phyloP scores from a whole-genome alignment of 1,140 invertebrate genomes.

The Paralvinella palmiformis region DNA sequence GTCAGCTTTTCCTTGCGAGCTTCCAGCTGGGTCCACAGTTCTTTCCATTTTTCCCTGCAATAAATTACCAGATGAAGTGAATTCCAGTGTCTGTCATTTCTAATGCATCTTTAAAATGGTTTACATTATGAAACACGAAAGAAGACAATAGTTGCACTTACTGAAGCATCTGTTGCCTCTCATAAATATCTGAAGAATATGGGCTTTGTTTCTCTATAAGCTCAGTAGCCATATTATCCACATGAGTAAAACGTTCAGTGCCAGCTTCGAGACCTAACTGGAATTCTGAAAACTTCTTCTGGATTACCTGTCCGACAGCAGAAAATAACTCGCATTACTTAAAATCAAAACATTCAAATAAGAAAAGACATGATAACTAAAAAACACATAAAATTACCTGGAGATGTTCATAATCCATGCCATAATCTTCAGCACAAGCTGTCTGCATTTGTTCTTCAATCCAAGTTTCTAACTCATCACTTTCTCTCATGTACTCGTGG shows the following conservation, averaged over 20 bases:
- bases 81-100: too few relatives aligned
- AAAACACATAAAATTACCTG: constrained; percentile 56
- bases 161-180: constrained; percentile 77
- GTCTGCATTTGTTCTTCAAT: constrained; percentile 86
- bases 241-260: constrained; percentile 84
- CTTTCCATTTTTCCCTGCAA: constrained; percentile 75
- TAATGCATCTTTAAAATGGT: too few relatives aligned
- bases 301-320: constrained; percentile 59
- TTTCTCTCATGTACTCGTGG: constrained; percentile 89
- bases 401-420: constrained; percentile 94
- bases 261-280: constrained; percentile 86
- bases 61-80: too few relatives aligned
- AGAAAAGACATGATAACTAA: neutral
- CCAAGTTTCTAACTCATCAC: constrained; percentile 86
- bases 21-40: constrained; percentile 76
- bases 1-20: constrained; percentile 76
- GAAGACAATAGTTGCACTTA: constrained; percentile 50
- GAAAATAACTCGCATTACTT: too few relatives aligned
- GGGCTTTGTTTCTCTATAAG: constrained; percentile 80
- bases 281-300: constrained; percentile 92
- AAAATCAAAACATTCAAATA: neutral
- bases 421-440: constrained; percentile 90
- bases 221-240: constrained; percentile 85
- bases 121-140: too few relatives aligned
- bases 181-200: constrained; percentile 61